Evolutionary conservation across 2,113 vertebrate species (phyloP).

Genomic region (Spermophilus dauricus): DNA sequence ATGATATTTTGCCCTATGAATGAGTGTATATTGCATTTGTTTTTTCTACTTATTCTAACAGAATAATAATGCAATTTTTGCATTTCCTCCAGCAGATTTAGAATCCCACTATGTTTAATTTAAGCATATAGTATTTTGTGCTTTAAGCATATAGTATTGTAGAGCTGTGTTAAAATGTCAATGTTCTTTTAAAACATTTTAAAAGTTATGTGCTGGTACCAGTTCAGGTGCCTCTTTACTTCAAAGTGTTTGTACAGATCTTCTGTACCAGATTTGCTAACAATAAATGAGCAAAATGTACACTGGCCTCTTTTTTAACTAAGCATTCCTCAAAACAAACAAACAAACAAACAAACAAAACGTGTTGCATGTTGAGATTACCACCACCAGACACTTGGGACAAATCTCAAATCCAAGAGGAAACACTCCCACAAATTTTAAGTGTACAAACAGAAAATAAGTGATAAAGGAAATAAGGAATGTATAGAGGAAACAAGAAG

Average conservation of each 20-base stretch:
- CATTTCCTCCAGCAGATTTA: conserved; percentile 32
- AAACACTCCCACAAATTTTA: background rate
- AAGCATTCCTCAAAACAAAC: background rate
- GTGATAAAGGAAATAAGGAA: background rate
- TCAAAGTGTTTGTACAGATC: conserved; percentile 14
- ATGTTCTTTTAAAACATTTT: conserved; percentile 45
- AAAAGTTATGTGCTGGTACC: conserved; percentile 20
- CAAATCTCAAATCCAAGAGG: background rate
- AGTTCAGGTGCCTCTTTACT: background rate
- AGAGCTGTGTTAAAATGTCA: background rate
- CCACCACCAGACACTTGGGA: background rate
- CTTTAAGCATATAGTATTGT: background rate
- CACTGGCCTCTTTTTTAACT: conserved; percentile 36
- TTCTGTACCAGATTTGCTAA: conserved; percentile 52
- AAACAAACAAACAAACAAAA: background rate
- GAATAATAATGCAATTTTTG: background rate
- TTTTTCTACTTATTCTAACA: background rate
- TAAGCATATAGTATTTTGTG: background rate
- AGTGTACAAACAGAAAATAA: background rate
- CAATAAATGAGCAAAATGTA: background rate
- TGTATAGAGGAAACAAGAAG: background rate
- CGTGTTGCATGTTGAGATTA: background rate
- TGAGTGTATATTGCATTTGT: background rate
- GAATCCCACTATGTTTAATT: conserved; percentile 2
- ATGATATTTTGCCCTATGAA: background rate